Base-by-base conservation (phyloP, 2,797 vertebrate species). In the Fringilla coelebs region DNA sequence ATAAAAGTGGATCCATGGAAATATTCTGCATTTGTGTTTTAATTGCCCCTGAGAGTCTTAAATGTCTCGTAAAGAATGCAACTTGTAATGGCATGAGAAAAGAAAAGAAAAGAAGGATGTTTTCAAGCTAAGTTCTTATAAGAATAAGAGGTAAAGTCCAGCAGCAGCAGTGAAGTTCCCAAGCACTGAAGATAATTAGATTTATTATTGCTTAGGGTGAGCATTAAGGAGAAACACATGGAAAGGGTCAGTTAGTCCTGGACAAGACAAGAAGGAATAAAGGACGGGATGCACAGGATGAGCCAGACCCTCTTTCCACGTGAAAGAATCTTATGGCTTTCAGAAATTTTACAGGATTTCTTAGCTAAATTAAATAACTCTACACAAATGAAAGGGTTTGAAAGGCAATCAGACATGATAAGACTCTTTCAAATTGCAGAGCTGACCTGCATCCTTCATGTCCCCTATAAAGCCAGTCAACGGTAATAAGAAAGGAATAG, bases 1-100 rank as follows among this genome's bases (percentile, higher is more conserved):
- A 92, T 41, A 88, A 66, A 90, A 96, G 43, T 22, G 34, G 66
- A 91, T 89, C 58, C 29, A 72, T 25, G 21, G 70, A 94, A 91
- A 92, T 88, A 72, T 41, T 83, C 62, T 48, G 15, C 29, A 70
- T 89, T 95, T 85, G 48, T 94, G 76, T 88, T 95, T 92, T 94
- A 91, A 90, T 91, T 84, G 70, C 17, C 70, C 63, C 78, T 57
- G 75, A 89, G 92, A 86, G 60, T 68, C 49, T 10, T 26, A 13
- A 48, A 25, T 91, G 13, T 60, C 81, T 85, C 68, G 45, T 85
- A 76, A 81, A 87, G 81, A 88, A 87, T 63, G 28, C 46, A 80
- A 24, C 45, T 63, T 86, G 36, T 46, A 58, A 78, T 45, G 22
- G 9, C 13, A 73, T 26, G 20, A 68, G n/a, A 25, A 34, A 63